A percentile compares a stretch with the other conserved stretches of the same genome.
These are phyloP conservation scores for Uromys caudimaculatus DNA, from an alignment of 2,797 vertebrate species.

Conservation along the genomic window DNA sequence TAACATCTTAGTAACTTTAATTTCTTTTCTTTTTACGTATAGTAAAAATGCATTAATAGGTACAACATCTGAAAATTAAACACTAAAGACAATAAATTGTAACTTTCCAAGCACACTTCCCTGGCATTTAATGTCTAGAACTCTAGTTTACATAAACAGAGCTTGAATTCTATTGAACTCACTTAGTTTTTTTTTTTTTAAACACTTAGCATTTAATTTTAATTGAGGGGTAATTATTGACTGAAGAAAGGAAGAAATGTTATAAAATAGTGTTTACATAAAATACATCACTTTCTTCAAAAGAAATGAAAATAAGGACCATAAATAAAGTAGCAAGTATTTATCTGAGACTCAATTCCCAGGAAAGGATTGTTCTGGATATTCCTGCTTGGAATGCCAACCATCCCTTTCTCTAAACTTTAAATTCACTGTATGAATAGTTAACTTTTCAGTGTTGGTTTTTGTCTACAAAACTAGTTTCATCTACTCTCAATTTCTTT, in stretches of 20 bases:
- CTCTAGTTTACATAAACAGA: not conserved
- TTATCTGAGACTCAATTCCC: not conserved
- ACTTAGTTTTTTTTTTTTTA: not conserved
- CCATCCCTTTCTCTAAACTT: not conserved
- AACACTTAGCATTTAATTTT: not conserved
- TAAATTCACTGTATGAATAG: not conserved
- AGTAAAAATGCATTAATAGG: not conserved
- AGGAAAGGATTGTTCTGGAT: not conserved
- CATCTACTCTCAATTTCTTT: not conserved
- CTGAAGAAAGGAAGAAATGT: not conserved
- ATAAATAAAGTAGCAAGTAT: not conserved
- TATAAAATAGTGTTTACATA: not conserved
- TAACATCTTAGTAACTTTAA: not conserved
- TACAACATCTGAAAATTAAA: not conserved
- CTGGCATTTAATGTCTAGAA: not conserved
- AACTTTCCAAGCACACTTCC: not conserved
- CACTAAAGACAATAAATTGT: not conserved
- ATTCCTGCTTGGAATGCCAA: rapidly evolving
- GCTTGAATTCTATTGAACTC: not conserved
- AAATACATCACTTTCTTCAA: not conserved
- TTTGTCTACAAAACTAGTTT: not conserved
- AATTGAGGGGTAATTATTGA: not conserved
- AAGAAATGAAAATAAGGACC: not conserved
- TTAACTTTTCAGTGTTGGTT: not conserved
- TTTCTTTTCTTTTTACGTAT: not conserved